Conservation (phyloP, 2,888 invertebrate genomes). For the Brenthis hecate region DNA sequence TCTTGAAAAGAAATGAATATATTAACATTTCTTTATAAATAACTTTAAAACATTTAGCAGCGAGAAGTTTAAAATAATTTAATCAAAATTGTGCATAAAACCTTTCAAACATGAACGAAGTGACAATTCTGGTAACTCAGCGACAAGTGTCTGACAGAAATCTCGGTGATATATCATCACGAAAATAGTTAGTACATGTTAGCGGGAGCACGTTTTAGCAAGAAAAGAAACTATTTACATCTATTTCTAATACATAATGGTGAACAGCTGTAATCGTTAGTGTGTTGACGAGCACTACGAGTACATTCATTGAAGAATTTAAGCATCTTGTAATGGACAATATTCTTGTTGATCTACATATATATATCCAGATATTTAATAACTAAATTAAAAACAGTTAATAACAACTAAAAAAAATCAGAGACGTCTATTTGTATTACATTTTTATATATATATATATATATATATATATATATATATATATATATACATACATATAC, state of each 20-base stretch:
- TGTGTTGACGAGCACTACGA: conserved; percentile 2
- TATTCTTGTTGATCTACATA: too few relatives aligned
- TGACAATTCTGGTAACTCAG: conserved; percentile 41
- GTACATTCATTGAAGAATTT: neutral
- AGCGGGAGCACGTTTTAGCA: conserved; percentile 69
- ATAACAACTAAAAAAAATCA: too few relatives aligned
- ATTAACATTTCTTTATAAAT: too few relatives aligned
- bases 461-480: too few relatives aligned
- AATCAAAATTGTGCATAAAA: neutral
- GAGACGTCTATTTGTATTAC: too few relatives aligned
- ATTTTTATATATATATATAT: too few relatives aligned
- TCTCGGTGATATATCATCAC: conserved; percentile 71
- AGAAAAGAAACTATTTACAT: conserved; percentile 65
- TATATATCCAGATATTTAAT: neutral
- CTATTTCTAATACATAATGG: conserved; percentile 55
- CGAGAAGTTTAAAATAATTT: neutral
- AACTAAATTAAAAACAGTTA: too few relatives aligned
- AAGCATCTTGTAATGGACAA: too few relatives aligned
- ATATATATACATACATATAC: too few relatives aligned
- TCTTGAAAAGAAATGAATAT: too few relatives aligned
- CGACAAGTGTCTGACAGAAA: conserved; percentile 46
- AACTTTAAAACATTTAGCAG: too few relatives aligned
- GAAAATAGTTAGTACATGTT: conserved; percentile 68
- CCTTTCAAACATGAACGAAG: conserved; percentile 26
- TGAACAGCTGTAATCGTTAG: conserved; percentile 50